phyloP scores from a whole-genome alignment of 2,888 invertebrate genomes.

The Cremastinae sp. region DNA sequence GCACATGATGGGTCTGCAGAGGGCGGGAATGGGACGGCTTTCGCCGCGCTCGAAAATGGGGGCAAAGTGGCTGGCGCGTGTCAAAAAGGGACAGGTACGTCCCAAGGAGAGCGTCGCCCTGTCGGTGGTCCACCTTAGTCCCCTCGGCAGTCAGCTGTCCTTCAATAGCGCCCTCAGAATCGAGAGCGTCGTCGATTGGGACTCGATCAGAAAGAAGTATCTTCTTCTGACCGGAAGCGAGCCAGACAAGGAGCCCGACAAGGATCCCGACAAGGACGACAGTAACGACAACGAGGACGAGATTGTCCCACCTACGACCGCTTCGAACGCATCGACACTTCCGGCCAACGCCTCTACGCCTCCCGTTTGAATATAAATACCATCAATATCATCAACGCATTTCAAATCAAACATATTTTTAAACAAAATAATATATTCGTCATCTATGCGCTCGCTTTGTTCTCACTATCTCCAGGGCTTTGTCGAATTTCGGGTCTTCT shows the following conservation, averaged over 20 bases:
- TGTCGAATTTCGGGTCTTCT: no score
- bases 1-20: conserved; percentile 81
- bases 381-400: background rate
- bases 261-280: conserved; percentile 73
- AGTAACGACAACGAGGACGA: conserved; percentile 73
- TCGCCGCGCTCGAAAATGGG: conserved; percentile 82
- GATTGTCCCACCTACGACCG: conserved; percentile 70
- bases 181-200: conserved; percentile 96
- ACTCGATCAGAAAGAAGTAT: conserved; percentile 94
- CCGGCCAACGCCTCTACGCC: conserved; percentile 71
- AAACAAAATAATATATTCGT: no score
- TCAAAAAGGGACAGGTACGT: conserved; percentile 81
- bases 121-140: conserved; percentile 91
- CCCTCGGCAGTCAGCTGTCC: conserved; percentile 91
- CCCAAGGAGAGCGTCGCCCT: conserved; percentile 85
- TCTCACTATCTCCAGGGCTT: no score
- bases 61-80: conserved; percentile 81
- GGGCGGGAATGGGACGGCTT: conserved; percentile 78
- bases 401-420: no score
- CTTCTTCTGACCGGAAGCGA: conserved; percentile 87
- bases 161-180: conserved; percentile 90
- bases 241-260: conserved; percentile 80
- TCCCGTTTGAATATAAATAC: conserved; percentile 67
- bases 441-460: no score
- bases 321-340: conserved; percentile 73